A percentile compares a stretch with the other conserved stretches of the same genome.
Conservation (phyloP, 2,888 invertebrate species). For the Pilophorus perplexus region DNA sequence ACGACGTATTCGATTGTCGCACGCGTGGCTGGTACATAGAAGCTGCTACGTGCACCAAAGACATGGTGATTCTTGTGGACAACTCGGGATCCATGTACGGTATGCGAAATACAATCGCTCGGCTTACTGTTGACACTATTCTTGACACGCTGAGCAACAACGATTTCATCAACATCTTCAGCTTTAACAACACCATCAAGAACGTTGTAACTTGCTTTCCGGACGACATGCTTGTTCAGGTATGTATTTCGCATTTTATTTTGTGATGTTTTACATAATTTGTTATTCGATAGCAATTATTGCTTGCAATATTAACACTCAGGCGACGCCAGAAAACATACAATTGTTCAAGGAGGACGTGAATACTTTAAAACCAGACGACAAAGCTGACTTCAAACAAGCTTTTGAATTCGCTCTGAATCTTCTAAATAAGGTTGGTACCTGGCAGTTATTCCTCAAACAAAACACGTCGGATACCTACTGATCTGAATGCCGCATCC, state of each 20-base stretch:
- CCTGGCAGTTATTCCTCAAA: too few relatives aligned
- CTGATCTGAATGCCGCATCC: too few relatives aligned
- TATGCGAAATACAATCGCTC: conserved; percentile 67
- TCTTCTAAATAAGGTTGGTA: conserved; percentile 67
- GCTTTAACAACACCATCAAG: conserved; percentile 65
- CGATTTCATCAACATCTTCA: conserved; percentile 92
- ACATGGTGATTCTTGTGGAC: conserved; percentile 92
- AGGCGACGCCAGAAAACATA: conserved; percentile 84
- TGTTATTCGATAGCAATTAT: too few relatives aligned
- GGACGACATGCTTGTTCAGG: conserved; percentile 71
- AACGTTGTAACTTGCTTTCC: conserved; percentile 80
- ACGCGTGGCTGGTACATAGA: conserved; percentile 94
- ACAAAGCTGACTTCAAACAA: conserved; percentile 77
- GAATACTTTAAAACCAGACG: conserved; percentile 65
- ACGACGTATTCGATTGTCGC: conserved; percentile 70
- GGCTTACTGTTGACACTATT: conserved; percentile 81
- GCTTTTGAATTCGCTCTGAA: conserved; percentile 83
- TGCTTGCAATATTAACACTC: too few relatives aligned
- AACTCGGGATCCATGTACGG: conserved; percentile 97
- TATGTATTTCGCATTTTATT: conserved; percentile 50
- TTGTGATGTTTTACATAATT: neutral
- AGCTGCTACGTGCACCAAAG: conserved; percentile 96
- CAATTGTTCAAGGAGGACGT: conserved; percentile 69
- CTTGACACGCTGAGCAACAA: conserved; percentile 95
- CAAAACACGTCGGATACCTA: too few relatives aligned